Evolutionary conservation across 2,797 vertebrate genomes (phyloP), one percentile per base, ranked within the genome.

Genomic region (Alfaro cultratus): DNA sequence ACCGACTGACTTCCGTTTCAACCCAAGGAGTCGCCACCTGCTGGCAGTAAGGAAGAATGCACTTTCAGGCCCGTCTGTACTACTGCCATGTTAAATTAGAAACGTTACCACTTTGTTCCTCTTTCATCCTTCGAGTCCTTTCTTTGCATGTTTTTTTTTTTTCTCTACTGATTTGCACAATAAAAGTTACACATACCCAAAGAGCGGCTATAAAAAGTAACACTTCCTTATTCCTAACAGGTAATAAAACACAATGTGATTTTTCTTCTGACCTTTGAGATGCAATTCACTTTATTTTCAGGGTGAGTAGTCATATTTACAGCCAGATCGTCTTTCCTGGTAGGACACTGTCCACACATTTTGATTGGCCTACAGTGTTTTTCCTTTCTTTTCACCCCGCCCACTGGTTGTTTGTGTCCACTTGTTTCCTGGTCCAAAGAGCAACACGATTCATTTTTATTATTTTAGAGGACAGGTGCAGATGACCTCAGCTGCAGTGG

Each of bases 401-500:
- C 39, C 6, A 43, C n/a, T 36, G 4, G 16, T 49, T 26, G 76
- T 41, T 51, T 53, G 18, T 46, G 26, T 49, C 57, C 39, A 43
- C 60, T 15, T 15, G 7, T 43, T 81, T 74, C 39, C 45, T 16
- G 47, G 23, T 8, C 36, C 0, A 47, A 73, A 39, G 9, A 60
- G 29, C 9, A 46, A 41, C n/a, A 26, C 11, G 67, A 4, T 29
- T 5, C 18, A 79, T 75, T 11, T 26, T 60, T 55, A 11, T 53
- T 31, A 15, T 45, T 72, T 34, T 31, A 39, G 5, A 60, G 34
- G 74, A 43, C 5, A 8, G 1, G 2, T 51, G 13, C 49, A 31
- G 41, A 67, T 82, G 21, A 53, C 49, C n/a, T 60, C 55, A 60
- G 55, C n/a, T 60, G 55, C 47, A 46, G 51, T 9, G 47, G 39